phyloP scores from a whole-genome alignment of 1,140 invertebrate species.

The Cydia splendana region DNA sequence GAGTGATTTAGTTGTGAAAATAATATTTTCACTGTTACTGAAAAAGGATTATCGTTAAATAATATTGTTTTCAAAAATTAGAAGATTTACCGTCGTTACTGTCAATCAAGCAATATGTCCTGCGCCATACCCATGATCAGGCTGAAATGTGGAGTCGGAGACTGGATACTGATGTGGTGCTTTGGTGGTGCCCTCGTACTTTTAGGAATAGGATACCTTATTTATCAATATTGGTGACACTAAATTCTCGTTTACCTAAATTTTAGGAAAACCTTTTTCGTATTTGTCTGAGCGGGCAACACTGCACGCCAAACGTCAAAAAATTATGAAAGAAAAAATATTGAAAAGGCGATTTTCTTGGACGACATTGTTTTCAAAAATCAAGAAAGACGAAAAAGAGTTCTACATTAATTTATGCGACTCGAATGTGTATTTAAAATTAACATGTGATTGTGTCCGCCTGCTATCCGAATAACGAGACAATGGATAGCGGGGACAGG shows the following conservation, averaged over 20 bases:
- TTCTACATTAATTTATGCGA: slow-evolving; percentile 19
- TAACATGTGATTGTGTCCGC: slow-evolving; percentile 46
- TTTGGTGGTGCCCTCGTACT: neutral
- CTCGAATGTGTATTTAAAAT: slow-evolving; percentile 15
- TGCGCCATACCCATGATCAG: no score
- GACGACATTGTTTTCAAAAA: slow-evolving; percentile 26
- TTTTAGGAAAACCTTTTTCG: neutral
- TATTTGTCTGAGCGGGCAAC: neutral
- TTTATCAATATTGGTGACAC: neutral
- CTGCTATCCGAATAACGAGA: slow-evolving; percentile 36
- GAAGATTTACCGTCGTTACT: no score
- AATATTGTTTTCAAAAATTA: no score
- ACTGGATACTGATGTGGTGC: neutral
- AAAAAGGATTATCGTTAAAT: no score
- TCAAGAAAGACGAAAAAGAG: neutral
- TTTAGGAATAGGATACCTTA: neutral
- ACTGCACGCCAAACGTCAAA: slow-evolving; percentile 5
- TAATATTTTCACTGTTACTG: no score
- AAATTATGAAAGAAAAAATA: slow-evolving; percentile 32
- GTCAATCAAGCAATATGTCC: no score
- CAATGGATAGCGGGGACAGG: slow-evolving; percentile 84
- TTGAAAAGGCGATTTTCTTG: neutral
- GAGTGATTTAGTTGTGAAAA: no score
- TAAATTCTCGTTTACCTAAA: neutral
- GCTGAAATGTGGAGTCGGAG: neutral